These are phyloP conservation scores for Ailuropoda melanoleuca DNA, from an alignment of 2,113 vertebrate genomes.

Conservation along the genomic window DNA sequence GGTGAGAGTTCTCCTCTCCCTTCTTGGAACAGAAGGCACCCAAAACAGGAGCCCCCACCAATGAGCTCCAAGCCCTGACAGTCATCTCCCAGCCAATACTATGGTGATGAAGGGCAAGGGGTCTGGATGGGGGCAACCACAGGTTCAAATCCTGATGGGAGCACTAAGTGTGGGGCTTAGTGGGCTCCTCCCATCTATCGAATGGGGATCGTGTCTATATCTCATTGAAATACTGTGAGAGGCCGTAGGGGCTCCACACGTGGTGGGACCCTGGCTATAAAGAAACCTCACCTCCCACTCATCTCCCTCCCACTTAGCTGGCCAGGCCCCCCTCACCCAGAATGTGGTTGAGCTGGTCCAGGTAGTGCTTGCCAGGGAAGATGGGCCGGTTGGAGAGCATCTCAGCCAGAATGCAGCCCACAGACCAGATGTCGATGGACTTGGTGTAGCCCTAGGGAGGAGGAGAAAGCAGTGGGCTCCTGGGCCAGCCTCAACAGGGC, in stretches of 20 bases:
- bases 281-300: not conserved
- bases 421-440: slow-evolving; percentile 95
- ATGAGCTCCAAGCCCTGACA: not conserved
- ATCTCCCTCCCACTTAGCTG: not conserved
- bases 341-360: slow-evolving; percentile 95
- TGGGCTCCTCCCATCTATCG: not conserved
- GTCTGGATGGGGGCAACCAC: not conserved
- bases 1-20: not conserved
- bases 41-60: not conserved
- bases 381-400: slow-evolving; percentile 94
- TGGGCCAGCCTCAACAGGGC: not conserved
- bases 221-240: not conserved
- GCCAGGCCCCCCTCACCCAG: slow-evolving; percentile 83
- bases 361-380: slow-evolving; percentile 95
- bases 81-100: not conserved
- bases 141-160: not conserved
- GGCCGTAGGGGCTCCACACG: not conserved
- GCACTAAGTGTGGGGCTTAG: not conserved
- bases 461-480: not conserved
- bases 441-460: slow-evolving; percentile 91
- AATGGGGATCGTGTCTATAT: not conserved
- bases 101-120: not conserved
- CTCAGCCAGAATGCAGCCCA: slow-evolving; percentile 94
- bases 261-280: not conserved
- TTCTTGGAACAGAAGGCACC: not conserved